A percentile compares a stretch with the other conserved stretches of the same genome.
Evolutionary conservation across 53 echinoderm and acorn worm genomes (phyloP).

Genomic region (Mesocentrotus franciscanus): DNA sequence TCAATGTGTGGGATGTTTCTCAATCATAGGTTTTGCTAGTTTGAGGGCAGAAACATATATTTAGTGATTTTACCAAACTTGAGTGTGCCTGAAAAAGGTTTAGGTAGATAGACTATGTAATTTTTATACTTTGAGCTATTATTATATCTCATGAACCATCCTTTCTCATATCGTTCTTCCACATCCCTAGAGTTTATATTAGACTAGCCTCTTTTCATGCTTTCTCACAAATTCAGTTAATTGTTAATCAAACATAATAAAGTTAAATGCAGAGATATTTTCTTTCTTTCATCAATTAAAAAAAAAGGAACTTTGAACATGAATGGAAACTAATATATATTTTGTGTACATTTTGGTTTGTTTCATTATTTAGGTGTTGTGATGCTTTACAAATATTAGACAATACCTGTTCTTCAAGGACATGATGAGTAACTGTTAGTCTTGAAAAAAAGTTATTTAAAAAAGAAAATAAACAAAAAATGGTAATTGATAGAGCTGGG

Average conservation of each 20-base stretch:
- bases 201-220: constrained; percentile 6
- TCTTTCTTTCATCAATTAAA: not conserved
- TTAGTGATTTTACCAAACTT: not conserved
- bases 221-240: not conserved
- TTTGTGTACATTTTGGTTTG: not conserved
- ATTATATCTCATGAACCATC: not conserved
- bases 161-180: not conserved
- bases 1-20: too few relatives aligned
- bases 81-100: not conserved
- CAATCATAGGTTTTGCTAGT: too few relatives aligned
- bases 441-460: not conserved
- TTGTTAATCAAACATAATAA: not conserved
- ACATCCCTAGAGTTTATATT: constrained; percentile 1
- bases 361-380: not conserved
- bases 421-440: not conserved
- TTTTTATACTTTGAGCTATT: constrained; percentile 30
- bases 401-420: not conserved
- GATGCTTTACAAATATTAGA: not conserved
- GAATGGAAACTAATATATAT: not conserved
- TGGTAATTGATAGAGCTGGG: not conserved
- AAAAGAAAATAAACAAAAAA: not conserved
- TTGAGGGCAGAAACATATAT: not conserved
- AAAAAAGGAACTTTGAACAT: too few relatives aligned
- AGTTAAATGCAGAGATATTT: not conserved
- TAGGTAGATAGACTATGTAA: not conserved